Conservation (phyloP, 2,113 vertebrate species). For the Microcebus jonahi region DNA sequence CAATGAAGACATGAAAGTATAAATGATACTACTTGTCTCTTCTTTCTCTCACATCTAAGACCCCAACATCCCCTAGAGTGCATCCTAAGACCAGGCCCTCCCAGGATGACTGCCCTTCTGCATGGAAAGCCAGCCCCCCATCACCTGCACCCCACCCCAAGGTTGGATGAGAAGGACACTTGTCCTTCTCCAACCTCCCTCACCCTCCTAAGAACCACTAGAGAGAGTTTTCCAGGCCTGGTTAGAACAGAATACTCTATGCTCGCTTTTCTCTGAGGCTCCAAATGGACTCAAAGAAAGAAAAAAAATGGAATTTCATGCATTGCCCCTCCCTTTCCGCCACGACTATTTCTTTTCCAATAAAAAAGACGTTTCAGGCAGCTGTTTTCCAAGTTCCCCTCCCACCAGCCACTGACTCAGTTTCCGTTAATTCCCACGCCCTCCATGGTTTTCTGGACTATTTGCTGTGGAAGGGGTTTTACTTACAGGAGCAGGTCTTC, state of each 20-base stretch:
- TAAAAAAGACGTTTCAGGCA: neutral
- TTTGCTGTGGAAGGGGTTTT: constrained; percentile 38
- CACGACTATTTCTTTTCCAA: neutral
- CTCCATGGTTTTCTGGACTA: neutral
- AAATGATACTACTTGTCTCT: neutral
- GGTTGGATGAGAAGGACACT: neutral
- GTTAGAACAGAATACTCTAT: neutral
- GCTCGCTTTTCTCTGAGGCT: neutral
- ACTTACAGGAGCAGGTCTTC: neutral
- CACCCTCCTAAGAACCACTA: neutral
- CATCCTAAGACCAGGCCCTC: neutral
- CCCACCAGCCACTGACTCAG: neutral
- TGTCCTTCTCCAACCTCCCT: neutral
- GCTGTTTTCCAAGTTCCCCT: neutral
- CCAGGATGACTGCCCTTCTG: neutral
- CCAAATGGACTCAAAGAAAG: neutral
- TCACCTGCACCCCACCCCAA: neutral
- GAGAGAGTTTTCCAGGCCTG: neutral
- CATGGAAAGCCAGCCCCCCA: neutral
- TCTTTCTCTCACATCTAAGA: neutral
- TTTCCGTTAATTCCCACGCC: neutral
- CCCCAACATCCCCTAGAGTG: neutral
- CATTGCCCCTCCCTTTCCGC: neutral
- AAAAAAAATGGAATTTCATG: neutral
- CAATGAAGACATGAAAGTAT: neutral